Base-by-base conservation (phyloP, 2,113 vertebrate species). In the Serilophus lunatus region DNA sequence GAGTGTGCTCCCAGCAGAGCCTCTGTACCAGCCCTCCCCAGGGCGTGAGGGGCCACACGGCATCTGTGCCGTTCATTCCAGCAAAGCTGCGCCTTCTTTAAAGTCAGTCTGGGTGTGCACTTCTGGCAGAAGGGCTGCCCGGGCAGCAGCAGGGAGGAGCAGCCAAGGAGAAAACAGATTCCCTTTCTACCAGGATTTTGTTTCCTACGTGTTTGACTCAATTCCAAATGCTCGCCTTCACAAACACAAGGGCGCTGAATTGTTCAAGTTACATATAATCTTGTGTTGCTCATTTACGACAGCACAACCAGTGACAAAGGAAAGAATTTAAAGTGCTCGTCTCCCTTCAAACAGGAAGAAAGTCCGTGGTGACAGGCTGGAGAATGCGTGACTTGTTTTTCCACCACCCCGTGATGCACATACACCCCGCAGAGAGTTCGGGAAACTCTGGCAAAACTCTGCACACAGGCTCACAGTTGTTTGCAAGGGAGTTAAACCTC, bases 1-100 rank as follows among this genome's bases (percentile, higher is more conserved):
- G 79, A 47, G 7, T 3, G 28, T 23, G 50, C 40, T 93, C 65
- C 33, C 77, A 35, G 15, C 2, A 2, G 18, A 60, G 51, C 9
- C 33, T 19, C 29, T 13, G 38, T 18, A 56, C 26, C 82, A 49
- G 11, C 6, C 36, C 45, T 45, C 11, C 20, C 18, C 3, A 22
- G 0, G 2, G 25, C 8, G 20, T 5, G 53, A 60, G 70, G 51
- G 57, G 42, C 68, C 18, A 18, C 17, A 4, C 0, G 0, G 78
- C 36, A 85, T 22, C 40, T 2, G 6, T 12, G 54, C 7, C 49
- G 33, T 63, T 16, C 65, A 88, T 10, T 50, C 13, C 20, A 2
- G 33, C 63, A 76, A 51, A 80, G 74, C 82, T 79, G 78, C 0
- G 0, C 22, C 86, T 77, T 85, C 1, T 11, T 22, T 38, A 40